These are phyloP conservation scores for Recurvirostra avosetta DNA, from an alignment of 2,113 vertebrate species.

Conservation along the genomic window DNA sequence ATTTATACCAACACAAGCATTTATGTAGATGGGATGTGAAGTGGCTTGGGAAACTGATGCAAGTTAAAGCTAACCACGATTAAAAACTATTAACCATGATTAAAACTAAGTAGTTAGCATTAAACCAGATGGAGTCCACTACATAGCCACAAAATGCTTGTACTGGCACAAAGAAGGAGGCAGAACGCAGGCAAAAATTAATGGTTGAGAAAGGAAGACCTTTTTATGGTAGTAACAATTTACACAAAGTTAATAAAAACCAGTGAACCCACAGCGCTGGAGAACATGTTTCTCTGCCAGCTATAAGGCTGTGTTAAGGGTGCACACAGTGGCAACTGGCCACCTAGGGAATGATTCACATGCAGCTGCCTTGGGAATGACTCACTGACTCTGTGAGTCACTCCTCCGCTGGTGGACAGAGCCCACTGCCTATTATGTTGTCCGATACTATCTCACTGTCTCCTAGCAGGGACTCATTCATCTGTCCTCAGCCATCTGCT, in stretches of 20 bases:
- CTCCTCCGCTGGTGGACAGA: background rate
- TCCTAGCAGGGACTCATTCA: slow-evolving; percentile 23
- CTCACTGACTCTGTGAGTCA: slow-evolving; percentile 37
- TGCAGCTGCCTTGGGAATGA: slow-evolving; percentile 52
- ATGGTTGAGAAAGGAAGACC: background rate
- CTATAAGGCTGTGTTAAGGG: background rate
- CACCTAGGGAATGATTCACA: slow-evolving; percentile 33
- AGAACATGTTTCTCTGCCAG: background rate
- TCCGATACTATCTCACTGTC: background rate
- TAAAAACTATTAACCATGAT: background rate
- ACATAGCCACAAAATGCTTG: background rate
- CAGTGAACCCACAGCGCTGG: background rate
- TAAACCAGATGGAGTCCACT: background rate
- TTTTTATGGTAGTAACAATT: background rate
- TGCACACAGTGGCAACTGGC: background rate
- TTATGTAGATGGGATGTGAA: background rate
- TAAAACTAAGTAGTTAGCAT: background rate
- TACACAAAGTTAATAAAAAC: background rate
- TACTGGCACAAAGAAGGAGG: background rate
- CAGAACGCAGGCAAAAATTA: background rate
- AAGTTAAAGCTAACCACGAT: background rate
- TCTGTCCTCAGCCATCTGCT: slow-evolving; percentile 13
- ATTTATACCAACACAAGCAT: background rate
- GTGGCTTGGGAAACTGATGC: background rate
- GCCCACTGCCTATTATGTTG: slow-evolving; percentile 1